These are phyloP conservation scores for Proales similis DNA, from an alignment of 1,140 invertebrate species.

Conservation along the genomic window DNA sequence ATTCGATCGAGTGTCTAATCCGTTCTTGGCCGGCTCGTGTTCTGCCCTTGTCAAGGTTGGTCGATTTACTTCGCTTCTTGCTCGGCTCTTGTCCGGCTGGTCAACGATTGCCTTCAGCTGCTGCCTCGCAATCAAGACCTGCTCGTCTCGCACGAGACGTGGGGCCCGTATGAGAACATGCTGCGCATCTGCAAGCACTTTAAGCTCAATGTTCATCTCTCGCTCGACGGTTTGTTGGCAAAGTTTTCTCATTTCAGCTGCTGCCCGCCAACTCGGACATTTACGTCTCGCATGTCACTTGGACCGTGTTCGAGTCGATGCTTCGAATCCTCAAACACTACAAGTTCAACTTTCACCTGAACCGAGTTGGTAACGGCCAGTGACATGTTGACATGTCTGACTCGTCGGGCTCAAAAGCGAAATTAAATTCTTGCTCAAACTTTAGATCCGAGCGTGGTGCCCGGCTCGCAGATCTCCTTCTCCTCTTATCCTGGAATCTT, in stretches of 20 bases:
- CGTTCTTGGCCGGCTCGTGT: slow-evolving; percentile 40
- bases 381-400: not conserved
- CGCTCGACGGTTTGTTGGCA: not conserved
- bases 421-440: slow-evolving; percentile 31
- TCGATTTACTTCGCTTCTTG: slow-evolving; percentile 56
- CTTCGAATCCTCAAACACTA: slow-evolving; percentile 79
- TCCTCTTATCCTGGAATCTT: slow-evolving; percentile 79
- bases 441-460: slow-evolving; percentile 51
- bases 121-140: slow-evolving; percentile 56
- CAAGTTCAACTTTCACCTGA: slow-evolving; percentile 66
- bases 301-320: slow-evolving; percentile 72
- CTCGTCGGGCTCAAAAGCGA: too few relatives aligned
- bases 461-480: slow-evolving; percentile 65
- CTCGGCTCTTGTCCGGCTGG: slow-evolving; percentile 61
- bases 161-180: slow-evolving; percentile 72
- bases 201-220: slow-evolving; percentile 50
- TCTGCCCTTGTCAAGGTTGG: slow-evolving; percentile 39
- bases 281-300: slow-evolving; percentile 64
- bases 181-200: slow-evolving; percentile 79
- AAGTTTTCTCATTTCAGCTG: slow-evolving; percentile 17
- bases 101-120: too few relatives aligned
- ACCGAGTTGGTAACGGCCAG: not conserved
- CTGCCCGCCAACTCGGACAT: slow-evolving; percentile 57
- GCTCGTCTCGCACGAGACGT: slow-evolving; percentile 64
- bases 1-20: slow-evolving; percentile 44